Evolutionary conservation across 2,797 vertebrate genomes (phyloP), one percentile per base, ranked within the genome.

Genomic region (Phoxinus dragarum): DNA sequence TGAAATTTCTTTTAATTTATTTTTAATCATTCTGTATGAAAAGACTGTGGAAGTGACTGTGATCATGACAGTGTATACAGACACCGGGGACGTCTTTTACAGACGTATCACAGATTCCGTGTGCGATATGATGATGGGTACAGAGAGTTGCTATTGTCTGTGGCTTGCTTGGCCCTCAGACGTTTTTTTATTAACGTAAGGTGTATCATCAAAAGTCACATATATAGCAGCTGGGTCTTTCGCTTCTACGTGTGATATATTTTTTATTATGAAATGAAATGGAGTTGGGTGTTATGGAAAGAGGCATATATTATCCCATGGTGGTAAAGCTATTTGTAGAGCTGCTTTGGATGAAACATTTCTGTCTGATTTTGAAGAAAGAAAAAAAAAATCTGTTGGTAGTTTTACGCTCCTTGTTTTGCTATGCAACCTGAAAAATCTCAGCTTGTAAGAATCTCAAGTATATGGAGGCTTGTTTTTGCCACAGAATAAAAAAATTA

Each of bases 351-450:
- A 42, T 81, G 68, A 73, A 69, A 31, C 49, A 11, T 49, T 11
- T 54, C 49, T 49, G 59, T 81, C 75, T 71, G 54, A 67, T 49
- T 84, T 84, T 56, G 47, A 76, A 36, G 14, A 47, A 72, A 27
- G 27, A 27, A 52, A 34, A 66, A 80, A 56, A 38, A 19, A 38
- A 31, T 71, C 42, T 68, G 71, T 87, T 34, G 52, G 80, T 85
- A 80, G 64, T 77, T 87, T 82, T 61, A 81, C 42, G 36, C 79
- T 90, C 78, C 72, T 80, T 79, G 71, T 88, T 88, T 87, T 86
- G 80, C 89, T 90, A 90, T 90, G 89, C 89, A 90, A 88, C 81
- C 75, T 85, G 56, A 85, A 81, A 85, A 84, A 66, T 82, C 82
- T 88, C 85, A 86, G 80, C 72, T 88, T 76, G 21, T 71, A 52